Evolutionary conservation across 2,797 vertebrate species (phyloP), one percentile per base, ranked within the genome.

Genomic region (Emydoidea blandingii): DNA sequence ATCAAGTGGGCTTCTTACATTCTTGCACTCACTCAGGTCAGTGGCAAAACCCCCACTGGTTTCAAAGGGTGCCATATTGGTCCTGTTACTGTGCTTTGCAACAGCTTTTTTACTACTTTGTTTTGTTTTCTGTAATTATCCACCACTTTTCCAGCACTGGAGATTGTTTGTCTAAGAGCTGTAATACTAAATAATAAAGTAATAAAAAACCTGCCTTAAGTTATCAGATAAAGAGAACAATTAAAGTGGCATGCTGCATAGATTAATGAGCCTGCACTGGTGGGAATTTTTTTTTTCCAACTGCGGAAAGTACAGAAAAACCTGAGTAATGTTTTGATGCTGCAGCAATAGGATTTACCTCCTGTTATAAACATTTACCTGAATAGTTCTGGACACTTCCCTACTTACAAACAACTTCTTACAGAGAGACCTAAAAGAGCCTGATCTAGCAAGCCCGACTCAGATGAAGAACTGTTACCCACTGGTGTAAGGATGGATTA

Each of bases 301-400:
- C 74, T 37, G 86, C 94, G 89, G 29, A 93, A 91, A 92, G 74
- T 94, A 95, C 92, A 92, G 89, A 88, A 79, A 59, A 95, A 91
- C 94, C 74, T 91, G 65, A 23, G 34, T 81, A 80, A 44, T 87
- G 88, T 82, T 93, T 96, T 80, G 50, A 37, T 90, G 81, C 8
- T 34, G 15, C 18, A 82, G n/a, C 80, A 96, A 95, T 12, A 90
- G 16, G 87, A 92, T 95, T 84, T 92, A n/a, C 21, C 59, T 91
- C 79, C 94, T 65, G 14, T 86, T 85, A 86, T 59, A 90, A 94
- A 82, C 12, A 81, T 80, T 90, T 92, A 53, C 2, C 89, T 31
- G 82, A 90, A 49, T 74, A 88, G 79, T 95, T 90, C 86, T 21
- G 6, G 50, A 34, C 12, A 37, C 18, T 87, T 91, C 54, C 56